Base-by-base conservation (phyloP, 2,888 invertebrate genomes). In the Pollenia angustigena region DNA sequence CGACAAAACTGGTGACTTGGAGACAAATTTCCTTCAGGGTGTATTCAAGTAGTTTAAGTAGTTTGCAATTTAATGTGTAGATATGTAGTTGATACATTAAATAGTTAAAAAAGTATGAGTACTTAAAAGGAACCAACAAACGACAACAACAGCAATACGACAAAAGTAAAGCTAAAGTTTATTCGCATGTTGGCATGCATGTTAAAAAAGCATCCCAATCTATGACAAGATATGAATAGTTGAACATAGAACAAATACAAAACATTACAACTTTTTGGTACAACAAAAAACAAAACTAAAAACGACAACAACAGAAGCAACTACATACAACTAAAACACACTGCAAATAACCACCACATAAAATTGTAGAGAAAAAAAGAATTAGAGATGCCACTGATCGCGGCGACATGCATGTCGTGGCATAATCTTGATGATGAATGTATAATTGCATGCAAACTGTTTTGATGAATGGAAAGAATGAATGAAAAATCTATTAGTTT, bases 361-460 rank as follows among this genome's bases (percentile, higher is more conserved):
- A 66, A 62, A 56, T 46, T 23, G 56, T 46, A 72, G 16, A 60
- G 72, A 60, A 79, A 64, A 71, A 71, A 54, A 23, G 46, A 87
- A 84, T 69, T 60, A 78, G 69, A 81, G 87, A 87, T 84, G 84
- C 87, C 84, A 87, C 87, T 87, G 87, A 87, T 87, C 87, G 87
- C 84, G 85, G 88, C 85, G 85, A 85, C 85, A 88, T 88, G 91
- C 91, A 91, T 92, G 91, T 91, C 90, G 91, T 85, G 78, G 85
- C 85, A 91, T 91, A 92, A 92, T 92, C 91, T 92, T 91, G 92
- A 92, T 91, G 91, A 92, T 92, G 92, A 92, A 92, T 91, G 92
- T 90, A 91, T 92, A 91, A 91, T 92, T 92, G 92, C 92, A 89
- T 90, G 90, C 89, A 90, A 89, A 88, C 88, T 62, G 88, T 85